Base-by-base conservation (phyloP, 1,140 invertebrate genomes). In the Drosophila novamexicana region DNA sequence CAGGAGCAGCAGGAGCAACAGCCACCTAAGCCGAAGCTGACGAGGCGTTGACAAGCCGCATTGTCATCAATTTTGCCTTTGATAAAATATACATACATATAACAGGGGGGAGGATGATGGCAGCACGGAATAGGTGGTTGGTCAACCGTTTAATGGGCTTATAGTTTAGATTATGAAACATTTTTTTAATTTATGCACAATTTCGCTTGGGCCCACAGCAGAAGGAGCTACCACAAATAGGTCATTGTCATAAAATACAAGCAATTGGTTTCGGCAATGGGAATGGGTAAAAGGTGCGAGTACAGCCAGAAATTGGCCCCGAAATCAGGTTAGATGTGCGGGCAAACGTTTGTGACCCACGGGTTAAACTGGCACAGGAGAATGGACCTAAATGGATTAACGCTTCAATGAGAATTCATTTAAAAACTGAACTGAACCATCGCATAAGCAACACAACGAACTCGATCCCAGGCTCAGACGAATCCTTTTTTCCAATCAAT, bases 101-200 rank as follows among this genome's bases (percentile, higher is more conserved):
- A 16, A 12, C 29, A 12, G 18, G 29, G 29, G 18, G 10, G n/a
- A 34, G 14, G 22, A 49, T 49, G 50, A 40, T 56, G 50, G 68
- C 64, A 50, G 50, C 61, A 77, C 68, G 79, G 57, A 32, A 57
- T 52, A 70, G 67, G 75, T 69, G 57, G 65, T 53, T 52, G 53
- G 76, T 66, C 77, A 72, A 58, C 68, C 77, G 64, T 54, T 77
- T 75, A 71, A 88, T 79, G 69, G 77, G 76, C 72, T 74, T 74
- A 83, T 86, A 88, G 83, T 86, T 83, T 72, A 89, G 75, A 50
- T 80, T 74, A 79, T 74, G 72, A 61, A 74, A 78, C 59, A 74
- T 67, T 88, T 83, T 29, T 88, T 75, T 89, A 88, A 88, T 88
- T 83, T 89, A 88, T 88, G 84, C 83, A 83, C 79, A 88, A 89